Base-by-base conservation (phyloP, 1,140 invertebrate species). In the Orius insidiosus region DNA sequence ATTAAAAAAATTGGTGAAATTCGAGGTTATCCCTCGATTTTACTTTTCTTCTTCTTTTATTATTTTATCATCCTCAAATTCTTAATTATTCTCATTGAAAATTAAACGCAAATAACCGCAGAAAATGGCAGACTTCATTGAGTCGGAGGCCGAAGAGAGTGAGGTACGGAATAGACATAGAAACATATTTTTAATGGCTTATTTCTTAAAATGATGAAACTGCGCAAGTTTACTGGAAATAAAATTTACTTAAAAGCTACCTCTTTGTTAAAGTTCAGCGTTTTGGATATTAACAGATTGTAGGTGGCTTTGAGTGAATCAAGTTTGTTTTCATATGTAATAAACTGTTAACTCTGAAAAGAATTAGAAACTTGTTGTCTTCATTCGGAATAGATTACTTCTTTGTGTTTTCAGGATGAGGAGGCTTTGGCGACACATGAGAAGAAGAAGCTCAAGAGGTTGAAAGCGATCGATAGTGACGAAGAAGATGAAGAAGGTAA, bases 81-180 rank as follows among this genome's bases (percentile, higher is more conserved):
- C 7, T 7, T 24, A 24, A 24, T 24, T 24, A n/a, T n/a, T n/a
- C n/a, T n/a, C n/a, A n/a, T n/a, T n/a, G n/a, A n/a, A n/a, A n/a
- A n/a, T n/a, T 24, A 7, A 24, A 24, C 24, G 7, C 14, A 36
- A 36, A 36, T 15, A 5, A n/a, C 3, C 35, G n/a, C n/a, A n/a
- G n/a, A 49, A 30, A 13, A 54, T 83, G 80, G 72, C 80, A 31
- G 78, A 84, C 60, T 86, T 85, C 62, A 60, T 86, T 40, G 80
- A 85, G 51, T 80, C 78, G 1, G 82, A 86, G 62, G 82, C 83
- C 2, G 81, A 84, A 56, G 81, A 85, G 61, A 83, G 76, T 59
- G 80, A 81, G 70, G 80, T 80, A 67, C 10, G 39, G 16, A 36
- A 16, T 24, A 3, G 3, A 33, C 18, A 4, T 16, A 3, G 7